Base-by-base conservation (phyloP, 2,888 invertebrate species). In the Polydrusus pterygomalis region DNA sequence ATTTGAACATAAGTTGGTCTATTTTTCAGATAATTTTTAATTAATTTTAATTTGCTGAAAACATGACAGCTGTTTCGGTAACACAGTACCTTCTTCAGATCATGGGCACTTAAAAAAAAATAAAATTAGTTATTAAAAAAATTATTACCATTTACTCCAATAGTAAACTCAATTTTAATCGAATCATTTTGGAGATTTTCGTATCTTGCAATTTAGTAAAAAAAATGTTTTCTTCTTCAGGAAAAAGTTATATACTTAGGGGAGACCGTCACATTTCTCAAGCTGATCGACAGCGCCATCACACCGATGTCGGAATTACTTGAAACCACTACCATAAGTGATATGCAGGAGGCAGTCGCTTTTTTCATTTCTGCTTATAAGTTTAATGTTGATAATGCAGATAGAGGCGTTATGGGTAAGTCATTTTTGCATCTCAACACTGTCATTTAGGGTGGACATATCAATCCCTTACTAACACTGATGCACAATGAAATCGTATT, bases 301-400 rank as follows among this genome's bases (percentile, higher is more conserved):
- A 91, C 91, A 0, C 87, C 93, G n/a, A 92, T 96, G 74, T 92
- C 93, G 79, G 90, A 93, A 18, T 88, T 97, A 83, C 88, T 97
- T 11, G 91, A 92, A 85, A 93, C 94, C 0, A 91, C 92, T 79
- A 91, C 91, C 77, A 90, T 93, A 5, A 91, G 94, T 0, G 97
- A 97, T 86, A 94, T 96, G 13, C 91, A 93, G 69, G 98, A 97
- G 86, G 95, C 97, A 0, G 94, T 98, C 30, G 93, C 95, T 75
- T 96, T 97, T 85, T 94, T 98, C 81, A 94, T 95, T 0, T 91
- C 93, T 0, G 95, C 95, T 0, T 93, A 92, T 83, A 91, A 94
- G 79, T 96, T 96, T 83, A 92, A 93, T 69, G 91, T 96, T n/a
- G 91, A 92, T 77, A 92, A 92, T 65, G 93, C 94, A 2, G 90